Evolutionary conservation across 2,113 vertebrate genomes (phyloP), one percentile per base, ranked within the genome.

Genomic region (Xiphophorus couchianus): DNA sequence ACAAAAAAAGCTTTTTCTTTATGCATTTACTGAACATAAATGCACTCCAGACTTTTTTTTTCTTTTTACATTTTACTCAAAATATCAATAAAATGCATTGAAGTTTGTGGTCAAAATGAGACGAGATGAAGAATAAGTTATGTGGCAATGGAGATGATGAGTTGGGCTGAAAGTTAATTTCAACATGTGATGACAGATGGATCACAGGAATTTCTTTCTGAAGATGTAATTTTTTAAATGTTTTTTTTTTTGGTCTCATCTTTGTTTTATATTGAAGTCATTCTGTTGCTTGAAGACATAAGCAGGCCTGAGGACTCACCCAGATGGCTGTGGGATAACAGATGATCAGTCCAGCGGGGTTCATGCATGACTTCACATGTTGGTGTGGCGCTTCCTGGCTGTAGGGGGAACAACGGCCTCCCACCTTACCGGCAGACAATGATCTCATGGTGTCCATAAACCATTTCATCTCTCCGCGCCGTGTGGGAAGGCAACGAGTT

Each of bases 271-370:
- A 85, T 80, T 86, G 90, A 87, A 62, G 80, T 81, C 61, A 81
- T 79, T 63, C 84, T 85, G 77, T 60, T 74, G 79, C 86, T 81
- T 85, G 77, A 87, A 90, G 91, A 91, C 78, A 75, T 86, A 74
- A 88, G 84, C 90, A 89, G 91, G 91, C 86, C 80, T 37, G 84
- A 86, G 94, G 91, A 72, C 78, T 85, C 76, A 66, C 82, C 87
- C 89, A 84, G 85, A 91, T 92, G 91, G 86, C 88, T 83, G 83
- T 84, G 84, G 80, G 88, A 87, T 85, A 91, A 94, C 90, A 92
- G 86, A 89, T 85, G 90, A 92, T 89, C 89, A 90, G 91, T 92
- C 89, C 91, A 91, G 82, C 72, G 77, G 89, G 87, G 78, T 83
- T 84, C 60, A 78, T 82, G 88, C 88, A 86, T 90, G 91, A 88